Evolutionary conservation across 2,797 vertebrate genomes (phyloP), one percentile per base, ranked within the genome.

Genomic region (Hippocampus kuda): DNA sequence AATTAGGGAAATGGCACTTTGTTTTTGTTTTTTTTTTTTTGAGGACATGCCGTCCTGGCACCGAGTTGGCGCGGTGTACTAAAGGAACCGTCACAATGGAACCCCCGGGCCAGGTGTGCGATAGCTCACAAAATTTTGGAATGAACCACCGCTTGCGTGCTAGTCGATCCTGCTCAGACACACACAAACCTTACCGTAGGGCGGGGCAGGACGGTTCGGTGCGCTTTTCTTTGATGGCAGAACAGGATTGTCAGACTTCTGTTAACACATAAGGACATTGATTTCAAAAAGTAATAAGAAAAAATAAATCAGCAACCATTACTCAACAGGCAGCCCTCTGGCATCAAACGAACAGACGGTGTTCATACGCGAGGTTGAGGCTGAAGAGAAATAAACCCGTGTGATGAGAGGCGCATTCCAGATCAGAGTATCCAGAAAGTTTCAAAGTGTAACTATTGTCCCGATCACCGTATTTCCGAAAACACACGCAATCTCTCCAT

Each of bases 151-250:
- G 59, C 27, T 57, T 57, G 24, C 56, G 34, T 42, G 34, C 34
- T 24, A n/a, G 34, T n/a, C 12, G 54, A 27, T 51, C 15, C 24
- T 20, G 16, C 59, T 51, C 46, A 53, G 12, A 66, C 6, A 18
- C 46, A 51, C 65, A 68, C 27, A 24, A 26, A 56, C 22, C 26
- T 48, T 92, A 99, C 96, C 94, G 75, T 95, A 95, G 71, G 95
- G 94, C 80, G 94, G 94, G 66, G 94, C 94, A 76, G 95, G 96
- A 73, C 95, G 89, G 56, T 92, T 93, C 65, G 95, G 95, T 61
- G 93, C 82, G 69, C 88, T 92, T 83, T 96, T 96, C 92, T 97
- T 97, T 61, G 93, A 93, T 63, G 94, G 93, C 38, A 93, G 90
- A 0, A 89, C 92, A 5, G 94, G 93, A 66, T 91, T 94, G 77